Percentiles rank a stretch among this genome's conserved stretches.
Evolutionary conservation across 2,113 vertebrate species (phyloP).

Genomic region (Gallinago paraguaiae): DNA sequence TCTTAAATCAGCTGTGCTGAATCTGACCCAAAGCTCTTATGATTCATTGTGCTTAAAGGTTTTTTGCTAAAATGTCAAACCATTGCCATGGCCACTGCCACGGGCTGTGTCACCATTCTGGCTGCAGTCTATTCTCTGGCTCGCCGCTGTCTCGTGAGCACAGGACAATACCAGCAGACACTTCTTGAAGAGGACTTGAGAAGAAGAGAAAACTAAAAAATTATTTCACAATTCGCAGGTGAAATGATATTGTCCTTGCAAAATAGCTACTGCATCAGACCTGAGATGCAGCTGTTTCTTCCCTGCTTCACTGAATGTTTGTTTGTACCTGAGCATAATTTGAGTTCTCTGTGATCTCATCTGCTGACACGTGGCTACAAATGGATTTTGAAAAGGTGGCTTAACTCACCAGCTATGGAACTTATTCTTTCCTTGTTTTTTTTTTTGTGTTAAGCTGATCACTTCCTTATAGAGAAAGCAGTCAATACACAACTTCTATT

Average conservation of each 20-base stretch:
- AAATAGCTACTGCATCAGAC: not conserved
- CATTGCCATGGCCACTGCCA: not conserved
- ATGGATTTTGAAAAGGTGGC: not conserved
- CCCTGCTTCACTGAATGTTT: not conserved
- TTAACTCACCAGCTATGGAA: not conserved
- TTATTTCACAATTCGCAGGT: not conserved
- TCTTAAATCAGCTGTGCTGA: constrained; percentile 23
- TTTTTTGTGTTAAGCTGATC: not conserved
- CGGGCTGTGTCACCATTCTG: not conserved
- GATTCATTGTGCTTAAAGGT: not conserved
- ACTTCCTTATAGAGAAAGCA: not conserved
- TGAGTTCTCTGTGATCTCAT: not conserved
- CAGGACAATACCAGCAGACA: not conserved
- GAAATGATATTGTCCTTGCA: not conserved
- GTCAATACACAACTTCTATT: not conserved
- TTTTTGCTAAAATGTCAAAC: not conserved
- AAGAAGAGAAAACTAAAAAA: not conserved
- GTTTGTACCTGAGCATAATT: not conserved
- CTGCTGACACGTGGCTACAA: not conserved
- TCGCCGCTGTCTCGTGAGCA: accelerated
- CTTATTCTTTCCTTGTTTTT: not conserved
- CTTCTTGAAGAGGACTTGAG: not conserved
- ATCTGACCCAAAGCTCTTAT: not conserved
- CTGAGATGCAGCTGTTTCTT: not conserved
- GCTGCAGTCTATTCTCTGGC: not conserved